phyloP scores from a whole-genome alignment of 2,113 vertebrate species.

The Paradisaea rubra region DNA sequence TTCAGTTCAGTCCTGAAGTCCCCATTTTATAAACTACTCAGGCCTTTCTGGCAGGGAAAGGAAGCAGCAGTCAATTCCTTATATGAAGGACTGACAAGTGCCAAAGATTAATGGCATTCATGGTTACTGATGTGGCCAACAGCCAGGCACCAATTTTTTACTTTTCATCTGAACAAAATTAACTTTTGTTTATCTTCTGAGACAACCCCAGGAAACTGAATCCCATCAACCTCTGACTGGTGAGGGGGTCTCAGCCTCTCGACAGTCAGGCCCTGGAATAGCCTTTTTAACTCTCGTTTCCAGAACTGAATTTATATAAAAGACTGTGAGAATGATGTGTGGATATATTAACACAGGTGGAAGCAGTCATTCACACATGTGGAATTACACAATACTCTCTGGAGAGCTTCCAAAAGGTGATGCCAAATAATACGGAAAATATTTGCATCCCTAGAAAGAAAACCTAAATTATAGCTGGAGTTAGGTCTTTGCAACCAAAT shows the following conservation, averaged over 20 bases:
- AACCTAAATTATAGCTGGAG: neutral
- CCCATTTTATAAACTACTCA: neutral
- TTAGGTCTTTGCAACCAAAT: neutral
- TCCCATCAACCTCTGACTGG: neutral
- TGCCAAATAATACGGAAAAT: neutral
- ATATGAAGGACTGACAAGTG: constrained; percentile 61
- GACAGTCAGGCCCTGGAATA: neutral
- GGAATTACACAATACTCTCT: neutral
- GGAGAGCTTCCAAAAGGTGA: neutral
- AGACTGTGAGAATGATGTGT: neutral
- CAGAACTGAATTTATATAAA: neutral
- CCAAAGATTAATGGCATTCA: constrained; percentile 61
- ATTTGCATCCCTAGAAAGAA: neutral
- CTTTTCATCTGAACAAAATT: constrained; percentile 26
- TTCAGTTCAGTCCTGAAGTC: neutral
- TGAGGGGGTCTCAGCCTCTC: neutral
- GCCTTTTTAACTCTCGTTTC: neutral
- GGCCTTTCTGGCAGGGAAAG: constrained; percentile 13
- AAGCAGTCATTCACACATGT: neutral
- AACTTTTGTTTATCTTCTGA: neutral
- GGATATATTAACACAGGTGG: neutral
- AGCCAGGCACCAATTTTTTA: neutral
- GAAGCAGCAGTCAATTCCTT: constrained; percentile 51
- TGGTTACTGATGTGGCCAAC: constrained; percentile 22
- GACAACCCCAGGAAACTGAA: neutral